Evolutionary conservation across 2,113 vertebrate genomes (phyloP).

Genomic region (Neomonachus schauinslandi): DNA sequence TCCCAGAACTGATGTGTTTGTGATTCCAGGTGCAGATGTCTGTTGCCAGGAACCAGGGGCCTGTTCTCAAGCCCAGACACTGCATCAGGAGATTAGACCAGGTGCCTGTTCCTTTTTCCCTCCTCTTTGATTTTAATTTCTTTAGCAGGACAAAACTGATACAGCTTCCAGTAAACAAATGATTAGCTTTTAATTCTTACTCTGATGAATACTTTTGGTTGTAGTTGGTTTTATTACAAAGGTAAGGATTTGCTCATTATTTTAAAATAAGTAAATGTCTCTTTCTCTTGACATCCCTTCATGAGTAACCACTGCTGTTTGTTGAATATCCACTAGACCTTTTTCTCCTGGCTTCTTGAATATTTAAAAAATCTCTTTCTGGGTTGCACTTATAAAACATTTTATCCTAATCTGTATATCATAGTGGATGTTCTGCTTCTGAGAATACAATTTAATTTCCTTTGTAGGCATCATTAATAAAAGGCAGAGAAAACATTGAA

Average conservation of each 20-base stretch:
- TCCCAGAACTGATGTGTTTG: not conserved
- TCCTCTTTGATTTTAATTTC: not conserved
- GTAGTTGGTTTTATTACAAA: not conserved
- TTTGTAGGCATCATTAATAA: not conserved
- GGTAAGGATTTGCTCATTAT: not conserved
- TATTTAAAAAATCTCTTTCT: not conserved
- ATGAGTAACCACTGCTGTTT: not conserved
- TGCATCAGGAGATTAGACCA: not conserved
- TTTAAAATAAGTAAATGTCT: not conserved
- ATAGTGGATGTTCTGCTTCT: not conserved
- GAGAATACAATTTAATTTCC: not conserved
- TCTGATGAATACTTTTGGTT: not conserved
- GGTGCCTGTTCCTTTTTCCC: not conserved
- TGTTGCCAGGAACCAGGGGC: not conserved
- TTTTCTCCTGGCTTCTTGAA: not conserved
- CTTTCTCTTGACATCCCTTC: not conserved
- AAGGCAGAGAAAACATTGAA: not conserved
- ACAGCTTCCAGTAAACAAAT: not conserved
- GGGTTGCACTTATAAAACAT: not conserved
- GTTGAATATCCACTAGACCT: not conserved
- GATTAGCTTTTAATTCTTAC: not conserved
- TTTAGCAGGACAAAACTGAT: not conserved
- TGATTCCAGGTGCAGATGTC: not conserved
- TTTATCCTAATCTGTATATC: not conserved
- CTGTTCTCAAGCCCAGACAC: not conserved